Evolutionary conservation across 2,113 vertebrate species (phyloP).

Genomic region (Bubo scandiacus): DNA sequence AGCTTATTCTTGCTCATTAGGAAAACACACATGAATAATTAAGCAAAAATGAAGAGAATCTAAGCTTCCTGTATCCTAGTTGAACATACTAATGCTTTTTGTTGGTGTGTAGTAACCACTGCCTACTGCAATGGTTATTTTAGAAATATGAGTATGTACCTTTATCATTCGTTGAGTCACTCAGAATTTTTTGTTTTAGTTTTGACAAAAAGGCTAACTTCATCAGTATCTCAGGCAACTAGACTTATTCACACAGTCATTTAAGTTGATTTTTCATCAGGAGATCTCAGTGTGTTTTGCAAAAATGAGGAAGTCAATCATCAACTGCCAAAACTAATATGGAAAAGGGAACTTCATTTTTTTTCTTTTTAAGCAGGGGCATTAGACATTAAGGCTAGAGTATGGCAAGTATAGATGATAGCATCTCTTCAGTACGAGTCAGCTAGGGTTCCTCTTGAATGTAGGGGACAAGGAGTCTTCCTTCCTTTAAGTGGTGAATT

Average conservation of each 20-base stretch:
- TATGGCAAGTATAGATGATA: neutral
- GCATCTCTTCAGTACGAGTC: neutral
- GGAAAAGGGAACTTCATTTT: neutral
- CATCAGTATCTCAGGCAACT: neutral
- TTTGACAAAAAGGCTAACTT: conserved; percentile 17
- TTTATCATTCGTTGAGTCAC: conserved; percentile 22
- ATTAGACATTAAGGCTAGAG: neutral
- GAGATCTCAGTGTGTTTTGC: neutral
- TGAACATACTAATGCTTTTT: neutral
- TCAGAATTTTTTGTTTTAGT: neutral
- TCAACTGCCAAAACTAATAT: neutral
- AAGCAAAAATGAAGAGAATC: neutral
- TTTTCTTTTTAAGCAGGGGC: neutral
- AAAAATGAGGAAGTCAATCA: neutral
- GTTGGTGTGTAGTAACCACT: neutral
- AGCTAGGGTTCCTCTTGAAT: neutral
- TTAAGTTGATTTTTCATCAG: neutral
- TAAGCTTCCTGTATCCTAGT: neutral
- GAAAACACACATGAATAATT: conserved; percentile 6
- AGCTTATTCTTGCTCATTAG: neutral
- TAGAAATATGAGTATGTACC: neutral
- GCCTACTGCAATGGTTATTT: conserved; percentile 25
- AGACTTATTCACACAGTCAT: neutral
- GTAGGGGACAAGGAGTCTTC: neutral
- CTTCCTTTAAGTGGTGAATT: neutral